Percentiles rank a stretch among this genome's conserved stretches.
phyloP scores from a whole-genome alignment of 2,113 vertebrate species.

The Leucosticte australis region DNA sequence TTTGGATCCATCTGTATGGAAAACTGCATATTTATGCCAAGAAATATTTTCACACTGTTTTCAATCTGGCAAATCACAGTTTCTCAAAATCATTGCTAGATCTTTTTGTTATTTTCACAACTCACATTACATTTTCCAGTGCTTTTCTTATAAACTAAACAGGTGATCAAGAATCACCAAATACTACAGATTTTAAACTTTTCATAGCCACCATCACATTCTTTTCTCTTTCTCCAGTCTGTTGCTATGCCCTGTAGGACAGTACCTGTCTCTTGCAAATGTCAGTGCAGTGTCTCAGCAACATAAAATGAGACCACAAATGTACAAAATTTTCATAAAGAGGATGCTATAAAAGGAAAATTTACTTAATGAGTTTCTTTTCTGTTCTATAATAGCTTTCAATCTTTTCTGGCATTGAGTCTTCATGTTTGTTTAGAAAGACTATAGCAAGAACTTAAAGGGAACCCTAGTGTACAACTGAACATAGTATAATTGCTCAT shows the following conservation, averaged over 20 bases:
- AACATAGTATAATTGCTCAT: neutral
- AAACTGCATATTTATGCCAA: neutral
- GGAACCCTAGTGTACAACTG: neutral
- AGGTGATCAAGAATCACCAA: neutral
- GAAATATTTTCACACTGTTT: neutral
- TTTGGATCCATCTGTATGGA: neutral
- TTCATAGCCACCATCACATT: neutral
- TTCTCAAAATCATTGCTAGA: neutral
- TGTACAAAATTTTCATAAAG: neutral
- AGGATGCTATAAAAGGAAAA: neutral
- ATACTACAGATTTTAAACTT: neutral
- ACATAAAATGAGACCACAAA: neutral
- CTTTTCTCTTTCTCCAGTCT: neutral
- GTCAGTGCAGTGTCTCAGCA: neutral
- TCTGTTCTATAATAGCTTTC: neutral
- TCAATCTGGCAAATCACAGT: neutral
- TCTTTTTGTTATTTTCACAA: neutral
- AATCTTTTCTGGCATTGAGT: neutral
- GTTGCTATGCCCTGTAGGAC: neutral
- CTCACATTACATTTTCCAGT: neutral
- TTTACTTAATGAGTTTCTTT: neutral
- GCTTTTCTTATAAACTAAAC: neutral
- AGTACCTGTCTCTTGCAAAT: neutral
- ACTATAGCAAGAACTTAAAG: neutral
- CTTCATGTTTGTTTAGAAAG: neutral